These are phyloP conservation scores for Cerastoderma edule DNA, from an alignment of 2,888 invertebrate species.

Conservation along the genomic window DNA sequence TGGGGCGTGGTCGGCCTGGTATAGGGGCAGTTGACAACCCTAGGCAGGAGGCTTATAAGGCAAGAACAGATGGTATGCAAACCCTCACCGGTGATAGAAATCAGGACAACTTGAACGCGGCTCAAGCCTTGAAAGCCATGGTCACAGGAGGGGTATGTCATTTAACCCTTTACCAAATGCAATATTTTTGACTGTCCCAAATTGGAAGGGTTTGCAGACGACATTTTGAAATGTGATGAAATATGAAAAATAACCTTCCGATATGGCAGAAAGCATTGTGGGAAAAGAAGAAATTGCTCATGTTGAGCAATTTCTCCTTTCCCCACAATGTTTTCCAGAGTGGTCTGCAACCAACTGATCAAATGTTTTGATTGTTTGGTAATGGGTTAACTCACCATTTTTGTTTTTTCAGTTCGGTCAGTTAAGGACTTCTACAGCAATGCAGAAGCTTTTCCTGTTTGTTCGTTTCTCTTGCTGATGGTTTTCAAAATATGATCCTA, in stretches of 20 bases:
- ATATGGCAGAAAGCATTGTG: not conserved
- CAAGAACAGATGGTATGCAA: conserved; percentile 85
- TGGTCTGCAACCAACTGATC: too few species aligned
- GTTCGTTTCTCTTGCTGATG: too few species aligned
- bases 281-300: not conserved
- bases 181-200: too few species aligned
- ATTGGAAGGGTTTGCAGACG: too few species aligned
- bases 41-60: conserved; percentile 90
- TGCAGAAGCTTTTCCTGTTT: too few species aligned
- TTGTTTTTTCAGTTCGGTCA: too few species aligned
- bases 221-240: too few species aligned
- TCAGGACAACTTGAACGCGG: conserved; percentile 79
- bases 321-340: conserved; percentile 1
- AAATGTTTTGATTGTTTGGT: too few species aligned
- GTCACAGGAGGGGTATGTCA: conserved; percentile 50
- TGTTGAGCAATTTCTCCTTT: conserved; percentile 4
- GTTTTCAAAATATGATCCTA: too few species aligned
- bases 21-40: conserved; percentile 86
- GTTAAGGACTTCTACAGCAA: too few species aligned
- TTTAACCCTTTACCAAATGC: conserved; percentile 2
- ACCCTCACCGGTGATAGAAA: conserved; percentile 38
- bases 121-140: conserved; percentile 80
- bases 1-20: conserved; percentile 59
- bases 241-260: too few species aligned
- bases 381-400: too few species aligned